Evolutionary conservation across 2,888 invertebrate genomes (phyloP).

Genomic region (Augiades crinisus): DNA sequence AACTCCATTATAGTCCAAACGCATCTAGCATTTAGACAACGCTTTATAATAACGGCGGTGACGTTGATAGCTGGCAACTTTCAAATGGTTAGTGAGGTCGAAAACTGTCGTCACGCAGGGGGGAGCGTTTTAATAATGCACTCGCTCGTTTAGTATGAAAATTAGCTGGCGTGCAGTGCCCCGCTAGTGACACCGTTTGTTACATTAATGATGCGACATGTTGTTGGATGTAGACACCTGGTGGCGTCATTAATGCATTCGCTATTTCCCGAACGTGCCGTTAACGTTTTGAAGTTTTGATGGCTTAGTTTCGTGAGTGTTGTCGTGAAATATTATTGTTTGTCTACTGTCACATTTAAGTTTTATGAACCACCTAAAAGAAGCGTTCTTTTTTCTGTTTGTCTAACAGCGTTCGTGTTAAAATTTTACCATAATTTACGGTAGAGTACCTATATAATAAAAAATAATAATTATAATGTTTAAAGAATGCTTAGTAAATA

Average conservation of each 20-base stretch:
- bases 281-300: conserved; percentile 18
- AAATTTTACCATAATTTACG: no score
- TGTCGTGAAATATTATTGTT: no score
- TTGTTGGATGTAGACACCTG: conserved; percentile 23
- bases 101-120: conserved; percentile 65
- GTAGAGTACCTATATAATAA: no score
- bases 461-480: no score
- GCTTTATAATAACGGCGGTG: conserved; percentile 2
- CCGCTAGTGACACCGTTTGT: conserved; percentile 48
- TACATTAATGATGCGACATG: conserved; percentile 56
- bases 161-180: conserved; percentile 65
- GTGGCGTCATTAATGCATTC: conserved; percentile 24
- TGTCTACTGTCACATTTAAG: no score
- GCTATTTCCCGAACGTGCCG: conserved; percentile 17
- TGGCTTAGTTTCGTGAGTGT: conserved; percentile 5
- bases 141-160: conserved; percentile 77
- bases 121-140: conserved; percentile 77
- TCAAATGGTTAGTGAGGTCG: conserved; percentile 58
- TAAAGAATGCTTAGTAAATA: no score
- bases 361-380: no score
- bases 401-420: no score
- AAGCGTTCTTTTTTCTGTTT: no score
- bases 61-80: conserved; percentile 33
- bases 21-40: conserved; percentile 3
- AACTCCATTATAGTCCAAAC: no score